Conservation (phyloP, 2,888 invertebrate species). For the Trichogramma dendrolimi region DNA sequence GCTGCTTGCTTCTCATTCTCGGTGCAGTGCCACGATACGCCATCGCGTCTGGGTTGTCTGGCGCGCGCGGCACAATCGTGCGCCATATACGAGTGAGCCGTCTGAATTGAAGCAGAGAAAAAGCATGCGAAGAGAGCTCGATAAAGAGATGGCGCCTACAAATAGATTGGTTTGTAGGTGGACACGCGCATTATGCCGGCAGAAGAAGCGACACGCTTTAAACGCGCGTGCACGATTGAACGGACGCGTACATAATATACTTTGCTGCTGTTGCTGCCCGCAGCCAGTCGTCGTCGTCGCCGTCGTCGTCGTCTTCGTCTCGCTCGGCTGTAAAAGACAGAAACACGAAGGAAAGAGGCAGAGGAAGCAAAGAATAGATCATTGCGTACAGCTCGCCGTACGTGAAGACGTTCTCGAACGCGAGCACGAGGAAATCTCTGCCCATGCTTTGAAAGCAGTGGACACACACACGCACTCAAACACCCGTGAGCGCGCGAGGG, state of each 20-base stretch:
- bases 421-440: too few species aligned
- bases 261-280: too few species aligned
- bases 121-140: slow-evolving; percentile 49
- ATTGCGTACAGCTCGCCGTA: not conserved
- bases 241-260: too few species aligned
- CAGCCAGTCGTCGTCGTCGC: too few species aligned
- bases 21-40: not conserved
- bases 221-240: slow-evolving; percentile 25
- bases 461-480: too few species aligned
- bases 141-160: slow-evolving; percentile 50
- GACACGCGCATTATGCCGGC: slow-evolving; percentile 47
- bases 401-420: not conserved
- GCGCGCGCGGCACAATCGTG: too few species aligned
- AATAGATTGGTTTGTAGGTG: slow-evolving; percentile 53
- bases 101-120: not conserved
- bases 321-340: too few species aligned
- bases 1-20: not conserved
- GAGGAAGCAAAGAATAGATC: not conserved
- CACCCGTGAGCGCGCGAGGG: too few species aligned
- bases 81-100: not conserved
- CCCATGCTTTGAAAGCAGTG: too few species aligned
- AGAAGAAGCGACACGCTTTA: slow-evolving; percentile 29
- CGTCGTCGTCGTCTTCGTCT: too few species aligned
- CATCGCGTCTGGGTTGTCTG: too few species aligned
- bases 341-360: too few species aligned